Evolutionary conservation across 2,888 invertebrate species (phyloP).

Genomic region (Glyphotaelius pellucidus): DNA sequence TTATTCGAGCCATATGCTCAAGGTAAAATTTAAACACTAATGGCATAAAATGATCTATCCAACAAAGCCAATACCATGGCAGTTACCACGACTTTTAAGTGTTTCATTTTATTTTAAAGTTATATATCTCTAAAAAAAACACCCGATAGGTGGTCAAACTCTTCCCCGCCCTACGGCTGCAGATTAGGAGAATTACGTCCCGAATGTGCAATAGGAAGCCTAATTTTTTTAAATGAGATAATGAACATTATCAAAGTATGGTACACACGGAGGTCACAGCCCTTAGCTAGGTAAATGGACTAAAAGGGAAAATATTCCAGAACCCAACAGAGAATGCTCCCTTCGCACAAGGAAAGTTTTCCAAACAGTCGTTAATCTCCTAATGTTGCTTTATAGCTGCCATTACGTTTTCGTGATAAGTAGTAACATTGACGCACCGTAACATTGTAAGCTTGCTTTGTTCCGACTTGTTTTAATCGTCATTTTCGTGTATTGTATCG

Average conservation of each 20-base stretch:
- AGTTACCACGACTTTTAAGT: too few species aligned
- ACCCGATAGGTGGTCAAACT: too few species aligned
- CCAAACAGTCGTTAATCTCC: slow-evolving; percentile 43
- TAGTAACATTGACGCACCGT: slow-evolving; percentile 21
- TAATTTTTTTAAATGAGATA: too few species aligned
- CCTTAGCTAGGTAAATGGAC: neutral
- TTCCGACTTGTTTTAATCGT: slow-evolving; percentile 27
- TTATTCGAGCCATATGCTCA: too few species aligned
- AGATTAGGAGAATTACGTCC: too few species aligned
- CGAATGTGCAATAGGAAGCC: too few species aligned
- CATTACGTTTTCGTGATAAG: slow-evolving; percentile 22
- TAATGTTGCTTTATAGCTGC: slow-evolving; percentile 41
- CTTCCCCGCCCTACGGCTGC: too few species aligned
- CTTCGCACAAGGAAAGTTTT: slow-evolving; percentile 23
- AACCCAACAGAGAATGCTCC: neutral
- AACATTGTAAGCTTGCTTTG: slow-evolving; percentile 18
- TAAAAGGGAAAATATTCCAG: neutral
- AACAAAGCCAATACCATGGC: too few species aligned
- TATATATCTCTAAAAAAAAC: too few species aligned
- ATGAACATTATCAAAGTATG: neutral
- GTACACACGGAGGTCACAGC: neutral
- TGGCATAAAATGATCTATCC: too few species aligned
- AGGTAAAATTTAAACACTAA: too few species aligned
- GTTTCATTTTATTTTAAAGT: too few species aligned
- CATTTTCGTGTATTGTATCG: neutral